A percentile compares a stretch with the other conserved stretches of the same genome.
These are phyloP conservation scores for Papilio polyxenes DNA, from an alignment of 1,140 invertebrate species.

Conservation along the genomic window DNA sequence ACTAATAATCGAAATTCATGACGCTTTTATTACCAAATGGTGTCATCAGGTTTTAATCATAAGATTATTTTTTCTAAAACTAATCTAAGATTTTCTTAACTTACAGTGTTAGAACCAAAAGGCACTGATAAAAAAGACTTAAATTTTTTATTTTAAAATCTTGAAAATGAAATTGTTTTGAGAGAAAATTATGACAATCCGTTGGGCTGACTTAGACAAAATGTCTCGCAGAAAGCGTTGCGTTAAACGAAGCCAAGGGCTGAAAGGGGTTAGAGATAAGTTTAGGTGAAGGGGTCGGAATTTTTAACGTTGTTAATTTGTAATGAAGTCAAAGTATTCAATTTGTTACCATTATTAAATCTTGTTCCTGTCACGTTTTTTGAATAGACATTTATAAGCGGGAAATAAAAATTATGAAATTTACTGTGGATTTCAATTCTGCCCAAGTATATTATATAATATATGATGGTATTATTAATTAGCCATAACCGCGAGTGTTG, in stretches of 20 bases:
- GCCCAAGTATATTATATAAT: background rate
- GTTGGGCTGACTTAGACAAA: constrained; percentile 62
- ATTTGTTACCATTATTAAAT: constrained; percentile 42
- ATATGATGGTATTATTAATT: background rate
- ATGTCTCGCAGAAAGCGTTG: constrained; percentile 62
- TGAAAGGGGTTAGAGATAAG: constrained; percentile 52
- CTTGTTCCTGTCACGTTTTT: background rate
- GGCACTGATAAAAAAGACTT: background rate
- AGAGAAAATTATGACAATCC: constrained; percentile 65
- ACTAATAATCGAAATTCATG: background rate
- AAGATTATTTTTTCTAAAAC: background rate
- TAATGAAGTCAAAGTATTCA: constrained; percentile 56
- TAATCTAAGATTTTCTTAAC: constrained; percentile 25
- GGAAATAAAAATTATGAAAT: constrained; percentile 41
- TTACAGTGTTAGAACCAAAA: constrained; percentile 39
- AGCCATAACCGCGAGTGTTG: background rate
- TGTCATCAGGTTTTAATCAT: background rate
- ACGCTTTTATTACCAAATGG: background rate
- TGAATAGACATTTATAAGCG: constrained; percentile 25
- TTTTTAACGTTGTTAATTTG: constrained; percentile 61
- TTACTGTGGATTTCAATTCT: background rate
- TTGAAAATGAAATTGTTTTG: constrained; percentile 59
- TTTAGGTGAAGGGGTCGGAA: constrained; percentile 50
- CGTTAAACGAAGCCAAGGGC: constrained; percentile 50
- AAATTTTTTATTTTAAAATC: constrained; percentile 42